Base-by-base conservation (phyloP, 2,797 vertebrate genomes). In the Erpetoichthys calabaricus region DNA sequence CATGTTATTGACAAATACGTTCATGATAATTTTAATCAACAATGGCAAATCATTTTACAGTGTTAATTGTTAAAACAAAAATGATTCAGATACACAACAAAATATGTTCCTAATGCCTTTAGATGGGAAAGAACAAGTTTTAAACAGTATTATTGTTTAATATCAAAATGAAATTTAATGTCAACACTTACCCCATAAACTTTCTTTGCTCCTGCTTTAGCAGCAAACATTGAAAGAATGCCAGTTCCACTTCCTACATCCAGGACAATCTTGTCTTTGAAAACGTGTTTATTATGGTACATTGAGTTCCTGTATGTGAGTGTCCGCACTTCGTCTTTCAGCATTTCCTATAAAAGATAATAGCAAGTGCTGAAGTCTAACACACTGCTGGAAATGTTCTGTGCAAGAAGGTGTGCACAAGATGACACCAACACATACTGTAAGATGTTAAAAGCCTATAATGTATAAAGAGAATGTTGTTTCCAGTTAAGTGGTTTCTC, bases 231-330 rank as follows among this genome's bases (percentile, higher is more conserved):
- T 41, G 91, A 93, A 45, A 99, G 90, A 74, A 99, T 99, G 57
- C 96, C 95, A 0, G 96, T 99, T 45, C 96, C 95, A 5, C 96
- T 99, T 45, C 96, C 96, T 3, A 98, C 95, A 8, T 99, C 96
- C 68, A 99, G 77, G 58, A 99, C 95, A 56, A 94, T 81, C 70
- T 97, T 98, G 74, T 96, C 91, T 75, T 97, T 98, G 84, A 99
- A 99, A 67, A 94, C 87, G 1, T 99, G 96, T 67, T 97, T 97
- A 80, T 99, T 99, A 80, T 99, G 95, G 78, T 97, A 98, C 91
- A 99, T 98, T 68, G 96, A 90, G 67, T 97, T 99, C 65, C 96
- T 83, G 74, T 99, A 99, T 3, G 95, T 98, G 69, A 98, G 82
- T 0, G 94, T 99, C 61, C 96, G 84, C 56, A 99, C 92, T 68